Evolutionary conservation across 2,888 invertebrate species (phyloP).

Genomic region (Leucophora obtusa): DNA sequence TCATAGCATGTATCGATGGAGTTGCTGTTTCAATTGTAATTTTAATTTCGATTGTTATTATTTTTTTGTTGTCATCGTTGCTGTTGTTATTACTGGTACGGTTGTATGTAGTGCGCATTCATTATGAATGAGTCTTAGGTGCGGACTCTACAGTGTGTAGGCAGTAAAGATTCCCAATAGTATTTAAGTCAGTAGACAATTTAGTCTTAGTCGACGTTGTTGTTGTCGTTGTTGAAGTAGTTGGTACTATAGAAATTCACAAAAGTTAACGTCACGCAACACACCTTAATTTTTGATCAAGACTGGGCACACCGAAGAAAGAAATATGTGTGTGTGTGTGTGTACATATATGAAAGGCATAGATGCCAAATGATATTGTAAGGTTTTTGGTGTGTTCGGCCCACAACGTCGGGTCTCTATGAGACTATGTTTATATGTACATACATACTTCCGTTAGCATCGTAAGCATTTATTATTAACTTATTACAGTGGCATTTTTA

Average conservation of each 20-base stretch:
- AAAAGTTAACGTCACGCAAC: conserved; percentile 64
- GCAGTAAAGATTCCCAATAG: conserved; percentile 63
- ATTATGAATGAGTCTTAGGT: conserved; percentile 65
- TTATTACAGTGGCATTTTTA: conserved; percentile 12
- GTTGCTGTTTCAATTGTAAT: conserved; percentile 61
- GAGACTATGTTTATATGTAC: not conserved
- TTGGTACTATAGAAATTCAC: conserved; percentile 57
- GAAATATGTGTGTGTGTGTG: conserved; percentile 12
- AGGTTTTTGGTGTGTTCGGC: conserved; percentile 54
- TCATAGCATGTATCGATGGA: conserved; percentile 54
- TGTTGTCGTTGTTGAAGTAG: conserved; percentile 45
- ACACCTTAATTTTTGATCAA: conserved; percentile 66
- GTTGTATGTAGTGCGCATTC: conserved; percentile 48
- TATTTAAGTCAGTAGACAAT: conserved; percentile 57
- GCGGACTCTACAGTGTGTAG: conserved; percentile 65
- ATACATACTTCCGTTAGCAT: conserved; percentile 36
- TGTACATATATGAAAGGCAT: conserved; percentile 24
- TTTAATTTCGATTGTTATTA: conserved; percentile 60
- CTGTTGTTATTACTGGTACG: conserved; percentile 16
- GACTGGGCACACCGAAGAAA: conserved; percentile 57
- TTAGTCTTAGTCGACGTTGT: conserved; percentile 47
- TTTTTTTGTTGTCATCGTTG: conserved; percentile 4
- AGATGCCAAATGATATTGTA: conserved; percentile 23
- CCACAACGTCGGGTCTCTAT: conserved; percentile 37
- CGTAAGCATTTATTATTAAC: not conserved